Conservation (phyloP, 2,113 vertebrate species). For the Piprites chloris region DNA sequence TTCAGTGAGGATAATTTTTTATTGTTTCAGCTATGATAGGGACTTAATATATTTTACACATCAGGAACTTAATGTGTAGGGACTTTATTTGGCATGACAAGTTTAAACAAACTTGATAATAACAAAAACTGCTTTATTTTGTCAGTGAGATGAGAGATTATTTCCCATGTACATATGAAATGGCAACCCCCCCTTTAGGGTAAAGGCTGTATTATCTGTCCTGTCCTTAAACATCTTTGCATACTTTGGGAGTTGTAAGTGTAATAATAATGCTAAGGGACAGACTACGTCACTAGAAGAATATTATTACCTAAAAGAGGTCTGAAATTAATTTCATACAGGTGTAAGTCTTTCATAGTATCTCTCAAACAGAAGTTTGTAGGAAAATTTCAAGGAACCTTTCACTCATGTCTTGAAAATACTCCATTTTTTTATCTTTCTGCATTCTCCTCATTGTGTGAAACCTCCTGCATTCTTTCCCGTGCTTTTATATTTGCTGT, state of each 20-base stretch:
- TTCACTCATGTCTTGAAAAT: background rate
- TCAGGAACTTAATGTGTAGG: background rate
- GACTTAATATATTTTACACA: background rate
- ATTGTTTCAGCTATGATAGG: background rate
- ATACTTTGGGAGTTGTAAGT: background rate
- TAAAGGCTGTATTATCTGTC: background rate
- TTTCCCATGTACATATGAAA: background rate
- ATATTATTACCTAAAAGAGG: background rate
- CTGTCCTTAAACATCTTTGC: background rate
- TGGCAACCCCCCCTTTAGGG: background rate
- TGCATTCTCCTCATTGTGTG: background rate
- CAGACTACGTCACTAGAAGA: background rate
- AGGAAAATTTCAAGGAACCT: background rate
- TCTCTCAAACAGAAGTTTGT: background rate
- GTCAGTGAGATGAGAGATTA: background rate
- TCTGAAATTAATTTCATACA: background rate
- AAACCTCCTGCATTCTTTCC: background rate
- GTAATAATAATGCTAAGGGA: background rate
- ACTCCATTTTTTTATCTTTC: fast-evolving
- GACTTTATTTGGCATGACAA: background rate
- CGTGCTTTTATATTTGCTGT: background rate
- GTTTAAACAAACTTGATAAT: background rate
- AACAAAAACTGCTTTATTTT: background rate
- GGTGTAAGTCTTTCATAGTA: background rate
- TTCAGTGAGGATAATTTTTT: background rate